phyloP scores from a whole-genome alignment of 2,797 vertebrate genomes.

The Acanthurus lineatus region DNA sequence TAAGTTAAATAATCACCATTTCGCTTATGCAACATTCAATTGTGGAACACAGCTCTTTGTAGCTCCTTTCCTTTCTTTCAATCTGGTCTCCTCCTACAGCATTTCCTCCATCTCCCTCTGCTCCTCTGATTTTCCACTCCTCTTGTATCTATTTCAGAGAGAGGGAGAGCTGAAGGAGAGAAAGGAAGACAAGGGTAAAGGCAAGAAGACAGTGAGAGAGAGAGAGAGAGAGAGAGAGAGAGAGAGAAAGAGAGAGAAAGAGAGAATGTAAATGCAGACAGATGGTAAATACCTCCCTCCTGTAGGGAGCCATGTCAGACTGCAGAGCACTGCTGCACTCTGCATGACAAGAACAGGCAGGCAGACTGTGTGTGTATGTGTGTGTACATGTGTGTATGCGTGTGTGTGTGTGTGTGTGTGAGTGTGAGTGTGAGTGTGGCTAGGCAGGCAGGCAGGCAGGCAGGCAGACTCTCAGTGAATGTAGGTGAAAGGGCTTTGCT shows the following conservation, averaged over 20 bases:
- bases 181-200: slow-evolving; percentile 16
- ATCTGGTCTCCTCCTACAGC: slow-evolving; percentile 16
- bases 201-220: not conserved
- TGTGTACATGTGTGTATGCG: slow-evolving; percentile 12
- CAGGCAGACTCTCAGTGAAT: slow-evolving; percentile 57
- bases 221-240: too few relatives aligned
- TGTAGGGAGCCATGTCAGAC: slow-evolving; percentile 69
- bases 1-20: slow-evolving; percentile 2
- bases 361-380: not conserved
- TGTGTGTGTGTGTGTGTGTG: slow-evolving; percentile 18
- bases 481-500: slow-evolving; percentile 80
- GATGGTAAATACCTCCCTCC: slow-evolving; percentile 69
- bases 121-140: slow-evolving; percentile 6
- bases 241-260: slow-evolving; percentile 19
- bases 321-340: slow-evolving; percentile 66
- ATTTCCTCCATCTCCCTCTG: not conserved
- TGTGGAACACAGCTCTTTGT: not conserved
- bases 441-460: slow-evolving; percentile 2
- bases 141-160: slow-evolving; percentile 10
- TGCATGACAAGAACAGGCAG: slow-evolving; percentile 69
- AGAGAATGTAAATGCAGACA: slow-evolving; percentile 55
- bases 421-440: slow-evolving; percentile 23
- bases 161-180: slow-evolving; percentile 17
- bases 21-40: slow-evolving; percentile 27
- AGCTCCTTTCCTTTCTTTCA: slow-evolving; percentile 17